Evolutionary conservation across 2,888 invertebrate species (phyloP), one percentile per base, ranked within the genome.

Genomic region (Crocallis elinguaria): DNA sequence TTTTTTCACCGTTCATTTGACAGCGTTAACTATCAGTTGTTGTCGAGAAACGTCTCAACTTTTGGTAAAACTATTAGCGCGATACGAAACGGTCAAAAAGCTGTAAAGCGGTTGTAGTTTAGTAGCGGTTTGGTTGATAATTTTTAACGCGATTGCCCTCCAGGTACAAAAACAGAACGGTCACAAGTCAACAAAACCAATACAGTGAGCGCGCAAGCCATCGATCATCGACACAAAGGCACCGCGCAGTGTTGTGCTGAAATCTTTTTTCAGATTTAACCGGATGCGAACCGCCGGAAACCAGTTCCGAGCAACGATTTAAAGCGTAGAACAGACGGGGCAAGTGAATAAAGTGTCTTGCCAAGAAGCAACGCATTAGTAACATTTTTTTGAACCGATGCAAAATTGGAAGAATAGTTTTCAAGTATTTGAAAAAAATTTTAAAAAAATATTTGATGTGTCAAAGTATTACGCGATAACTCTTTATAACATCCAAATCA

Each of bases 261-360:
- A 85, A 85, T 66, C 52, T 66, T 66, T 89, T 89, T 88, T 86
- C 86, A 83, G 80, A 75, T 70, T 64, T 62, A 64, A 73, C 83
- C 84, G 88, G 88, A 88, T 78, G 83, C 78, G 78, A 70, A 68
- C 74, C 78, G 77, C 80, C 83, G 81, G 86, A 79, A 82, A 69
- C 72, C 63, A 71, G 72, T 60, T 53, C 73, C 66, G 71, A 62
- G 67, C 66, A 65, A 71, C 50, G 25, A 57, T 62, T 69, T 71
- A 21, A 51, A 11, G 39, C 7, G 7, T 16, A 0, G 41, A 64
- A 60, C 58, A 62, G 71, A 64, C 60, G 37, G 19, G 17, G 7
- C 30, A 17, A 43, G 41, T 27, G 2, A 8, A 5, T n/a, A n/a
- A n/a, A 13, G 9, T n/a, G 33, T 2, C 2, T 9, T 9, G 25